Conservation (phyloP, 2,113 vertebrate species). For the Syrrhaptes paradoxus region DNA sequence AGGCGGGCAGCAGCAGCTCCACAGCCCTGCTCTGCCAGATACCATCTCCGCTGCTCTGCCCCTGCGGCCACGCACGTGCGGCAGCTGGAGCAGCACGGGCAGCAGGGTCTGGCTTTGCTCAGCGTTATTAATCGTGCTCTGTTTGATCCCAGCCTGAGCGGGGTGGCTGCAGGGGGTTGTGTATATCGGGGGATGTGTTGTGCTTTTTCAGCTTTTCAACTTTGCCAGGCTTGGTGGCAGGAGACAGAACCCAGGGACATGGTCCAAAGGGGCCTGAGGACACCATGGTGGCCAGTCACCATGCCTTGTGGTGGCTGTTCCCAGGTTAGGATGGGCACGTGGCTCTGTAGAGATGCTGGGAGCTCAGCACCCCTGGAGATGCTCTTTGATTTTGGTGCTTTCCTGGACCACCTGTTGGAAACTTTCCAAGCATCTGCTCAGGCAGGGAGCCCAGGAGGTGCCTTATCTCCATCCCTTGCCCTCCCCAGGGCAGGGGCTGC, state of each 20-base stretch:
- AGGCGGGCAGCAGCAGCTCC: rapidly evolving
- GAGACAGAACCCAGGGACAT: not conserved
- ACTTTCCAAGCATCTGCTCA: not conserved
- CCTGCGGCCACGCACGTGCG: not conserved
- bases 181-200: not conserved
- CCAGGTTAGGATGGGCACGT: not conserved
- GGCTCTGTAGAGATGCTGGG: not conserved
- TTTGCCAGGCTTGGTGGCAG: not conserved
- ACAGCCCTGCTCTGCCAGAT: not conserved
- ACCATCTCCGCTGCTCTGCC: not conserved
- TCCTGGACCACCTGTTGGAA: not conserved
- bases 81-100: not conserved
- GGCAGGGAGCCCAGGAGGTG: not conserved
- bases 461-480: not conserved
- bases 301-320: rapidly evolving
- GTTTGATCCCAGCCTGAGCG: slow-evolving; percentile 8
- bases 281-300: not conserved
- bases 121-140: not conserved
- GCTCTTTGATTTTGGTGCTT: not conserved
- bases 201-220: slow-evolving; percentile 44
- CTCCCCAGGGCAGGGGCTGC: not conserved
- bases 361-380: not conserved
- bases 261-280: not conserved
- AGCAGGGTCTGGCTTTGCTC: slow-evolving; percentile 56
- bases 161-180: not conserved